These are phyloP conservation scores for Rallus limicola DNA, from an alignment of 2,113 vertebrate species.

Conservation along the genomic window DNA sequence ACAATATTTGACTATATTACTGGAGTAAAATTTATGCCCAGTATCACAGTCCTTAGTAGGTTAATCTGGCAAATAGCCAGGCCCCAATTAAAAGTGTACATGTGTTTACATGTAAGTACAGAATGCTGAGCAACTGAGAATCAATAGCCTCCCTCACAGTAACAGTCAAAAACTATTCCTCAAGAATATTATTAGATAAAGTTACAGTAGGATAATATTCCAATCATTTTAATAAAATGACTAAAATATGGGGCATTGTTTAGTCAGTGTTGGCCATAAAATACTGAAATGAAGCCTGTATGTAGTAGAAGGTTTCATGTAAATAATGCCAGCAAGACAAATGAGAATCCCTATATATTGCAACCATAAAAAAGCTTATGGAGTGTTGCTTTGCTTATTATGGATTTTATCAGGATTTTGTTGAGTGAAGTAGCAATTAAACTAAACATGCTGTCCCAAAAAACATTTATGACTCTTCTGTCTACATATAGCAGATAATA, in stretches of 20 bases:
- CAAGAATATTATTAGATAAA: background rate
- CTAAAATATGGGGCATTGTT: background rate
- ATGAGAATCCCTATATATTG: background rate
- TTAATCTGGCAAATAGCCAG: background rate
- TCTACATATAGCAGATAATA: background rate
- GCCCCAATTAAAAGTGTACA: background rate
- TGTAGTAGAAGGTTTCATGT: background rate
- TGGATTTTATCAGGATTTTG: slow-evolving; percentile 12
- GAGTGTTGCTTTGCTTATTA: slow-evolving; percentile 17
- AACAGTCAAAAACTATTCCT: background rate
- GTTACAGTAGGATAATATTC: background rate
- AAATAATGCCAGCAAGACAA: slow-evolving; percentile 39
- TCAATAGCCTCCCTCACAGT: background rate
- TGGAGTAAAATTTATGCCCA: background rate
- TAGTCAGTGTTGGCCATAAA: background rate
- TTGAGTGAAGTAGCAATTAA: slow-evolving; percentile 18
- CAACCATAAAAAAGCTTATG: background rate
- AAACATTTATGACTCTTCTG: background rate
- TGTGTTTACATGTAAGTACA: background rate
- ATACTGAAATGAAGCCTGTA: background rate
- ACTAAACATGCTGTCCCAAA: slow-evolving; percentile 22
- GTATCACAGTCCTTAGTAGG: background rate
- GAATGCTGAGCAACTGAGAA: background rate
- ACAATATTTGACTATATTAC: background rate
- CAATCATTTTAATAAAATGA: background rate